phyloP scores from a whole-genome alignment of 2,888 invertebrate genomes.

The Tridacna gigas region DNA sequence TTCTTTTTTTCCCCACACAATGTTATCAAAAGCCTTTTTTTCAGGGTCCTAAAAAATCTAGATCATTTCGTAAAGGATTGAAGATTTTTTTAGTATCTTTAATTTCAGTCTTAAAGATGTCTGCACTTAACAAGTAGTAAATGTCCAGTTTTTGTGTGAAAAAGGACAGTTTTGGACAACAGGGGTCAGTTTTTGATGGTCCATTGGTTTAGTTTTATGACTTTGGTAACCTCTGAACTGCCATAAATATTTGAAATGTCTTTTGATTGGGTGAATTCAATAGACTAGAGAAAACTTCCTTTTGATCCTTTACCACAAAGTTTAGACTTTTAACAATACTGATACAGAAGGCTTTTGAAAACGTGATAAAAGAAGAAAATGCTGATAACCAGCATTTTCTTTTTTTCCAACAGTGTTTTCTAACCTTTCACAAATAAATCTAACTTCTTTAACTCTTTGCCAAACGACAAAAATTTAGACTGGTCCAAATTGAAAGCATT shows the following conservation, averaged over 20 bases:
- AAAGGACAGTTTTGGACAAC: neutral
- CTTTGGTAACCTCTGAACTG: conserved; percentile 16
- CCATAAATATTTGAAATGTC: neutral
- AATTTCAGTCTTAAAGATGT: neutral
- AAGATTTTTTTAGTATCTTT: neutral
- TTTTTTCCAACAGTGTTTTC: conserved; percentile 3
- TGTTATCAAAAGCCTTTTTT: too few relatives aligned
- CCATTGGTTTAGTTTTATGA: conserved; percentile 1
- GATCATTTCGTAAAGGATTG: too few relatives aligned
- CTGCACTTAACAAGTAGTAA: neutral
- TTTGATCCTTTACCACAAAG: neutral
- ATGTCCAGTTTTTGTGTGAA: neutral
- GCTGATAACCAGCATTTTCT: neutral
- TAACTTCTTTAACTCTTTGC: too few relatives aligned
- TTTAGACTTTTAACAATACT: neutral
- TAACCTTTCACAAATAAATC: too few relatives aligned
- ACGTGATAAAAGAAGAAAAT: conserved; percentile 2
- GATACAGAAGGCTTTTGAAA: neutral
- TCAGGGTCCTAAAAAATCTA: too few relatives aligned
- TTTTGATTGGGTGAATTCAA: too few relatives aligned
- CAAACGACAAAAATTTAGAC: too few relatives aligned
- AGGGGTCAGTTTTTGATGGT: neutral
- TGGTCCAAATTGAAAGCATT: too few relatives aligned
- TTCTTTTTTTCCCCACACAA: too few relatives aligned
- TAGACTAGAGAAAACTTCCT: neutral